A percentile compares a stretch with the other conserved stretches of the same genome.
Conservation (phyloP, 2,797 vertebrate species). For the Huso huso region DNA sequence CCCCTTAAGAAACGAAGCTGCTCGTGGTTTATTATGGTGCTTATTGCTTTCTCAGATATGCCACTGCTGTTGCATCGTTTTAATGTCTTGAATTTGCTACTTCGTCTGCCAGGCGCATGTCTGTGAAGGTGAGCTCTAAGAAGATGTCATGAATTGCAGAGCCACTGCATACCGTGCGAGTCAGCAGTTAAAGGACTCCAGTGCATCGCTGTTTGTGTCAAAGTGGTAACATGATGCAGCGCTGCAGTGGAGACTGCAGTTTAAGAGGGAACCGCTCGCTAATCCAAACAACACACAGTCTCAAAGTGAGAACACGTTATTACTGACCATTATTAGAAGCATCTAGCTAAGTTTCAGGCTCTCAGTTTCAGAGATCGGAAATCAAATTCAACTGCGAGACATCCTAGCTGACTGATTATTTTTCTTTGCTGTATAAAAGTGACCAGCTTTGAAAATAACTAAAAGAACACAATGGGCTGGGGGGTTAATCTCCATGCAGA, state of each 20-base stretch:
- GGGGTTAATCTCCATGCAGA: no score
- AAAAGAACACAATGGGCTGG: no score
- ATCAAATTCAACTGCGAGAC: slow-evolving; percentile 70
- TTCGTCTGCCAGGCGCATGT: no score
- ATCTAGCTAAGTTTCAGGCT: slow-evolving; percentile 48
- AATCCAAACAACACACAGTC: slow-evolving; percentile 49
- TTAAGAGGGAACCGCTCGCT: slow-evolving; percentile 67
- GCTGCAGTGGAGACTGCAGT: slow-evolving; percentile 63
- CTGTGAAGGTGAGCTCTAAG: no score
- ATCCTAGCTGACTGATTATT: slow-evolving; percentile 71
- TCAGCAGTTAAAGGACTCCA: slow-evolving; percentile 38
- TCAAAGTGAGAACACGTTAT: slow-evolving; percentile 64
- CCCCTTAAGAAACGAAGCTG: no score
- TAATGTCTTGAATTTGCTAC: no score
- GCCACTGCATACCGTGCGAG: slow-evolving; percentile 28
- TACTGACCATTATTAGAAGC: slow-evolving; percentile 61
- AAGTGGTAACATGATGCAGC: slow-evolving; percentile 72
- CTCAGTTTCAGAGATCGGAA: slow-evolving; percentile 63
- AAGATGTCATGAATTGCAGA: no score
- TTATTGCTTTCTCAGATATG: no score
- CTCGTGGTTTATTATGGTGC: no score
- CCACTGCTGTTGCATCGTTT: no score
- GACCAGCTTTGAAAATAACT: no score
- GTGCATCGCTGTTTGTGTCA: slow-evolving; percentile 63
- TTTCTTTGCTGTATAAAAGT: slow-evolving; percentile 48